Evolutionary conservation across 2,113 vertebrate genomes (phyloP).

Genomic region (Fulica atra): DNA sequence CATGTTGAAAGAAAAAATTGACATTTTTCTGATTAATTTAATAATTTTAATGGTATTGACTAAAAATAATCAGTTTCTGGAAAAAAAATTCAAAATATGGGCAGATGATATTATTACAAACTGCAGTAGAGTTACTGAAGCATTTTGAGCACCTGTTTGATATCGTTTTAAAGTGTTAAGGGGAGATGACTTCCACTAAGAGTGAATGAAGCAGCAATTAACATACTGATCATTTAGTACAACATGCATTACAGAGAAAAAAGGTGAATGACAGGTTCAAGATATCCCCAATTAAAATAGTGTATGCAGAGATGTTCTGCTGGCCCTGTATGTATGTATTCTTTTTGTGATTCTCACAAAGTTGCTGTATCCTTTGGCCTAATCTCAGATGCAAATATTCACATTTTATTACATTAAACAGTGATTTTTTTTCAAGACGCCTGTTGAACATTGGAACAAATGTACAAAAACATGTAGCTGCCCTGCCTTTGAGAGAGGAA

Average conservation of each 20-base stretch:
- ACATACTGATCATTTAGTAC: background rate
- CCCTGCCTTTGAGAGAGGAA: background rate
- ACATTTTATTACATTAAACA: background rate
- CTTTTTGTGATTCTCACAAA: background rate
- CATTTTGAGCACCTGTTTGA: background rate
- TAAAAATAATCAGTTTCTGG: background rate
- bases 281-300: background rate
- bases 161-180: background rate
- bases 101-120: background rate
- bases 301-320: background rate
- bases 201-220: background rate
- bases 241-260: background rate
- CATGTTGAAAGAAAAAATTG: slow-evolving; percentile 5
- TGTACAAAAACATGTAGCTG: background rate
- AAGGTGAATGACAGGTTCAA: background rate
- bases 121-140: background rate
- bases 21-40: slow-evolving; percentile 34
- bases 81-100: background rate
- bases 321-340: background rate
- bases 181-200: background rate
- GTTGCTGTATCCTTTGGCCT: background rate
- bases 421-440: background rate
- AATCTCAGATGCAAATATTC: background rate
- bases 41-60: slow-evolving; percentile 21
- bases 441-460: background rate